Base-by-base conservation (phyloP, 2,797 vertebrate genomes). In the Lepus townsendii region DNA sequence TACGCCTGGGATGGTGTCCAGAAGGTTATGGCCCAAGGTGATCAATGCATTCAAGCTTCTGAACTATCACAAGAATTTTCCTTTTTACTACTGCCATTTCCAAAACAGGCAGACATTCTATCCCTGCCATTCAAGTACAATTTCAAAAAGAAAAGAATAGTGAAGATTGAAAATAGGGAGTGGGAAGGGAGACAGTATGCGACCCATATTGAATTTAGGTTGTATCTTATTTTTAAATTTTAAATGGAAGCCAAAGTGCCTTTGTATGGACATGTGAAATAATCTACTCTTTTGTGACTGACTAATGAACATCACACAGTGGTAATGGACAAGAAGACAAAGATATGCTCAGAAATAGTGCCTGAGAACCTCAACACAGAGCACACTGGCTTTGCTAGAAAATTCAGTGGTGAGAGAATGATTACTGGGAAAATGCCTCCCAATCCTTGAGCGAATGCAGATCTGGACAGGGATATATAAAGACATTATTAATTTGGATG, bases 401-500 rank as follows among this genome's bases (percentile, higher is more conserved):
- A 83, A 69, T 27, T 84, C 60, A 60, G 66, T 83, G 88, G 88
- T 92, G 91, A 78, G 73, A 85, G 86, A 90, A 77, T 17, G 42
- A 93, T 95, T 87, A 90, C 88, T 60, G 50, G 85, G 92, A 84
- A 95, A 96, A 94, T 88, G 6, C 72, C 50, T 95, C 83, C 47
- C 76, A 35, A 50, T 71, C 60, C 77, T 91, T 93, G 95, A 97
- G 90, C 87, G 95, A 91, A 14, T 68, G 65, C 94, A 71, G 94
- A 87, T 90, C 80, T 96, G 92, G 95, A 95, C 82, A 90, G 87
- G 95, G 93, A 90, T 96, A 76, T 94, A 96, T 92, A 93, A 96
- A 97, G 96, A 96, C 95, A 96, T 93, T 96, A 94, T 97, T 96
- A 97, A 96, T 96, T 96, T 97, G 94, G 95, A 96, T 91, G 96